Base-by-base conservation (phyloP, 2,888 invertebrate genomes). In the Pachymerium ferrugineum region DNA sequence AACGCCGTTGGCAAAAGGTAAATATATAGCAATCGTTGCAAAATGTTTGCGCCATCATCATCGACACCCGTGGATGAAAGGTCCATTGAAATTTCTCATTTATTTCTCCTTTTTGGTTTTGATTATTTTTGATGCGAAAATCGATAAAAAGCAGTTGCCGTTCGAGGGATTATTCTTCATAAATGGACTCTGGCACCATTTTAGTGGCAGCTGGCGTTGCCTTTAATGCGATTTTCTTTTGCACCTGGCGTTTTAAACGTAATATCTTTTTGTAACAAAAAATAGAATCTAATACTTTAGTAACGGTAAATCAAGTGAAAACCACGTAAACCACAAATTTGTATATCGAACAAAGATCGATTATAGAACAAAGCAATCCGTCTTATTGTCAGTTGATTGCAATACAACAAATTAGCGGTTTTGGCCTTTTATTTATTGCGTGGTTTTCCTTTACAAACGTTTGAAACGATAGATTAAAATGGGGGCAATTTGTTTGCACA, bases 1-100 rank as follows among this genome's bases (percentile, higher is more conserved):
- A 10, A 77, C 78, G 31, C 80, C 81, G 1, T 76, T 78, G 4
- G 75, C 78, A 22, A 77, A 78, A 76, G 81, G 81, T 81, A 76
- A 38, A 38, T n/a, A n/a, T n/a, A n/a, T n/a, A n/a, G n/a, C n/a
- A n/a, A n/a, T n/a, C n/a, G n/a, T n/a, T n/a, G n/a, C n/a, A n/a
- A n/a, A n/a, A n/a, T n/a, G n/a, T n/a, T n/a, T n/a, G n/a, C n/a
- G n/a, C n/a, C n/a, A n/a, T n/a, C n/a, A n/a, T n/a, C n/a, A n/a
- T n/a, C n/a, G n/a, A n/a, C n/a, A n/a, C n/a, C n/a, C n/a, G n/a
- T n/a, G n/a, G n/a, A n/a, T n/a, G n/a, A n/a, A n/a, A n/a, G n/a
- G n/a, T n/a, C n/a, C n/a, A n/a, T n/a, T n/a, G n/a, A n/a, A n/a
- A n/a, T n/a, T 33, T 33, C 33, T 33, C 33, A 33, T 33, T 33